These are phyloP conservation scores for Eremobia ochroleuca DNA, from an alignment of 2,888 invertebrate species.

Conservation along the genomic window DNA sequence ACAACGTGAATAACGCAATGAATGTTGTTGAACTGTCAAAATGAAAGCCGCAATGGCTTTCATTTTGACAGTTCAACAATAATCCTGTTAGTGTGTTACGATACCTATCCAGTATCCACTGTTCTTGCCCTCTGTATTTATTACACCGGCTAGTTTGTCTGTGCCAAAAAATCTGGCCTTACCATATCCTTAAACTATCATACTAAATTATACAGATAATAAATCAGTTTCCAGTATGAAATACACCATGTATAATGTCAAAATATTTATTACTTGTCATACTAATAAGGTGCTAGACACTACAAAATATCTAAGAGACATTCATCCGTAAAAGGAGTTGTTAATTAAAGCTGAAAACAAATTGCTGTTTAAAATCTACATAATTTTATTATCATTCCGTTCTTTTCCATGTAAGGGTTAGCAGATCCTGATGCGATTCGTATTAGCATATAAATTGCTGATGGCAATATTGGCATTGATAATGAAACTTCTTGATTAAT, in stretches of 20 bases:
- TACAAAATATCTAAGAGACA: conserved; percentile 19
- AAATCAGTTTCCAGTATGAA: conserved; percentile 8
- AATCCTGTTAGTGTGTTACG: too few relatives aligned
- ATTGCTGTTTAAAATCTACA: conserved; percentile 39
- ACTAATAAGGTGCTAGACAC: background rate
- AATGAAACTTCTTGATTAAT: conserved; percentile 18
- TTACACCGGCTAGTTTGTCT: background rate
- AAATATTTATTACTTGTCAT: conserved; percentile 33
- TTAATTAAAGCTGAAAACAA: conserved; percentile 46
- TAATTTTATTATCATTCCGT: conserved; percentile 48
- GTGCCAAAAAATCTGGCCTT: background rate
- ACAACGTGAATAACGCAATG: too few relatives aligned
- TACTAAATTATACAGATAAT: background rate
- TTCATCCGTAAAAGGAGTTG: conserved; percentile 15
- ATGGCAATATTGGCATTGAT: conserved; percentile 21
- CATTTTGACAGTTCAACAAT: too few relatives aligned
- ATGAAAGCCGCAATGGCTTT: too few relatives aligned
- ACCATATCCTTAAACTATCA: background rate
- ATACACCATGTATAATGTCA: conserved; percentile 17
- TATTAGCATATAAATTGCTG: conserved; percentile 39
- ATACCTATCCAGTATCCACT: too few relatives aligned
- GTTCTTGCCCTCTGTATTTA: background rate
- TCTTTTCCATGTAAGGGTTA: conserved; percentile 6
- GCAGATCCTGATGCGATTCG: conserved; percentile 18
- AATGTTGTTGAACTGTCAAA: background rate